These are phyloP conservation scores for Chauna torquata DNA, from an alignment of 2,113 vertebrate species.

Conservation along the genomic window DNA sequence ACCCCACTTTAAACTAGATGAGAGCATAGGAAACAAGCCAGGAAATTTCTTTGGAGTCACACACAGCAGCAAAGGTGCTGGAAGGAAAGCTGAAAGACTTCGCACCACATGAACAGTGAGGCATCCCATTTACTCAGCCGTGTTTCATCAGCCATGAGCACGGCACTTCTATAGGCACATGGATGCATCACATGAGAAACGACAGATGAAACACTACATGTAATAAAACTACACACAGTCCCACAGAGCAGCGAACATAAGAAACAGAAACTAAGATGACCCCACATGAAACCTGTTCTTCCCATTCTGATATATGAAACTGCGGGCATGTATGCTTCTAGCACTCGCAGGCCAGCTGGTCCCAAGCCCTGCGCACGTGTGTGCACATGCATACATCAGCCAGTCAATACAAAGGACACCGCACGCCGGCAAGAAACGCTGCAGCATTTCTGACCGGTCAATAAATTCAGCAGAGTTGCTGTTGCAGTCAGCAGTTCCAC, in stretches of 20 bases:
- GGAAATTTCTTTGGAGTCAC: background rate
- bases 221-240: background rate
- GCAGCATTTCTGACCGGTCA: background rate
- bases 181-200: background rate
- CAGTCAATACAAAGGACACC: background rate
- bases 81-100: background rate
- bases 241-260: background rate
- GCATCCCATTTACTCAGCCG: background rate
- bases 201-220: background rate
- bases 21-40: accelerated
- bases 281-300: background rate
- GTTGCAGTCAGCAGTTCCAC: background rate
- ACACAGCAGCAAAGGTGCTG: background rate
- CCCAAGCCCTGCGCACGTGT: accelerated
- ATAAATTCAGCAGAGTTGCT: background rate
- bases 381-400: accelerated
- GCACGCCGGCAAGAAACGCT: accelerated
- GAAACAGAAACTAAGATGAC: background rate
- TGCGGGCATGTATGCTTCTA: background rate
- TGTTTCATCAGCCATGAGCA: background rate
- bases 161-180: background rate
- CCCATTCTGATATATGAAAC: background rate
- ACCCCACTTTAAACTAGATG: background rate
- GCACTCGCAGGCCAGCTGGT: accelerated
- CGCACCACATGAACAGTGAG: background rate